Evolutionary conservation across 1,140 invertebrate species (phyloP), one percentile per base, ranked within the genome.

Genomic region (Anastrepha obliqua): DNA sequence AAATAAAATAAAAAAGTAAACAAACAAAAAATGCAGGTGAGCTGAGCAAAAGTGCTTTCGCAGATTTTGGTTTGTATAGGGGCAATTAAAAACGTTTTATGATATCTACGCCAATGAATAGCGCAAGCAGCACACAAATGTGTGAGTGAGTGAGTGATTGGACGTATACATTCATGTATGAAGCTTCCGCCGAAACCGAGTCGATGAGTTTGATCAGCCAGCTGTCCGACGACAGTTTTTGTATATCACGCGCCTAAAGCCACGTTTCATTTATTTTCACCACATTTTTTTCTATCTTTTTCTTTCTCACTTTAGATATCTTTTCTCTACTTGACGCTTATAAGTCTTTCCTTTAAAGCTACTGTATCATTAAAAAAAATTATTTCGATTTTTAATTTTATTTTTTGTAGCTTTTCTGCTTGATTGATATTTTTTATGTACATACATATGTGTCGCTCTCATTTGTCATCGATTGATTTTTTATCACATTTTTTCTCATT

Each of bases 61-160:
- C 29, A 39, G 39, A 67, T 39, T 2, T 42, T 42, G 11, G 29
- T 67, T 11, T 39, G 9, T 39, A 11, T 29, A 39, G 64, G 64
- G 39, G 67, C 67, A 74, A 74, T 74, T 74, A 74, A 74, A 74
- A 74, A 47, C 44, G 39, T 74, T 74, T 47, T 47, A 74, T 74
- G 42, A 47, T 47, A 74, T 55, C 51, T 55, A 55, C 11, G 42
- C 42, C 39, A 74, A 74, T 74, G 67, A 47, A 74, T 17, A 4
- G 15, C 39, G 44, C 11, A 74, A 44, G 67, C 42, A 44, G 44
- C 13, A 39, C 39, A 74, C 11, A 55, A 55, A 11, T 55, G 51
- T 8, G 6, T 55, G 51, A 55, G 51, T 3, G 51, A 55, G 51
- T 55, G 51, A 55, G 51, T 55, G 11, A 55, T 6, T 55, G 51